Conservation (phyloP, 1,140 invertebrate genomes). For the Drosophila yakuba region DNA sequence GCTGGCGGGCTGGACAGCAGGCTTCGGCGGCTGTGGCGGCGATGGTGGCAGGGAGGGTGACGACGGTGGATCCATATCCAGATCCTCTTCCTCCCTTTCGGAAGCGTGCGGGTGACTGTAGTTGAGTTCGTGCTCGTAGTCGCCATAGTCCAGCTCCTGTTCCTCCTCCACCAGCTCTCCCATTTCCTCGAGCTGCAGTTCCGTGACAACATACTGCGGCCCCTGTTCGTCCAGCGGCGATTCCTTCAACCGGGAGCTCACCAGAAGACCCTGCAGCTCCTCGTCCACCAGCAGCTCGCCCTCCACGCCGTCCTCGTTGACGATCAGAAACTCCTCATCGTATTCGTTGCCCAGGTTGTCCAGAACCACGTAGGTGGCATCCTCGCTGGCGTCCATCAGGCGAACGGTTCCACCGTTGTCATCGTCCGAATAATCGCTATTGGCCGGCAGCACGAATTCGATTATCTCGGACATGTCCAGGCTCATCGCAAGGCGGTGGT, state of each 20-base stretch:
- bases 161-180: constrained; percentile 65
- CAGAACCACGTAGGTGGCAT: constrained; percentile 58
- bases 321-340: constrained; percentile 60
- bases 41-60: constrained; percentile 9
- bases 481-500: constrained; percentile 37
- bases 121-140: constrained; percentile 24
- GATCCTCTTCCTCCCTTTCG: constrained; percentile 11
- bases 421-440: constrained; percentile 53
- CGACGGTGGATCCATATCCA: constrained; percentile 4
- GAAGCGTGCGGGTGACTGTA: constrained; percentile 8
- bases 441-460: constrained; percentile 54
- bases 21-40: neutral
- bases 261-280: constrained; percentile 42
- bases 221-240: constrained; percentile 2
- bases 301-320: constrained; percentile 56
- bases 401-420: constrained; percentile 12
- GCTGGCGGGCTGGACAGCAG: neutral
- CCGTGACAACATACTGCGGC: constrained; percentile 33
- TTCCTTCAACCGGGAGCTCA: constrained; percentile 19
- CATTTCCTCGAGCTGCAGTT: constrained; percentile 33
- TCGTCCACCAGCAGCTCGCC: constrained; percentile 49
- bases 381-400: constrained; percentile 35
- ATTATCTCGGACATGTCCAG: constrained; percentile 70
- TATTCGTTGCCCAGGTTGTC: constrained; percentile 50
- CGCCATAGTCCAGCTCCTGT: constrained; percentile 7